Evolutionary conservation across 2,797 vertebrate species (phyloP), one percentile per base, ranked within the genome.

Genomic region (Sphenopsis melanotis): DNA sequence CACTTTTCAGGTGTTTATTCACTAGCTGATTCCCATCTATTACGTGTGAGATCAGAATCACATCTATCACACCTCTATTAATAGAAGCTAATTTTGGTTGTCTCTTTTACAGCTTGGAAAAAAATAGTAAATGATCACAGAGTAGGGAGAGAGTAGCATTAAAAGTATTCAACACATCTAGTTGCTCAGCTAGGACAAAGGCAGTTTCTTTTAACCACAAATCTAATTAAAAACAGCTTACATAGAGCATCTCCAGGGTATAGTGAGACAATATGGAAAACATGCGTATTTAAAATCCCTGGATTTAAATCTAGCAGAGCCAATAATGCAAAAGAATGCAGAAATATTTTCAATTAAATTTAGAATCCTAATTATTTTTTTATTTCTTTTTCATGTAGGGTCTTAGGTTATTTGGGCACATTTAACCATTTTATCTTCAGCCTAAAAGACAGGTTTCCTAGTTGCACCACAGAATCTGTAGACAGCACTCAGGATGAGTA

Each of bases 141-240:
- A 83, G 10, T 71, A 16, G 41, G 27, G 27, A 92, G 50, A 60
- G 23, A 66, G 6, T 78, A 46, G 12, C 27, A 44, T 75, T 69
- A 34, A 59, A 77, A 93, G 27, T 44, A 86, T 77, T 79, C 36
- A 84, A 77, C 46, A 81, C n/a, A 75, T 84, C 83, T 66, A 85
- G 44, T 29, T 80, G 26, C 53, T 95, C 56, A 71, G 12, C 42
- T 77, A 80, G 44, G 32, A 84, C 56, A 79, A 97, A 91, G 15
- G 26, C 44, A 85, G 47, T 36, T 55, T 60, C 65, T 74, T 65
- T 88, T 76, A 82, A 91, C 74, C 53, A 60, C 19, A 87, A 77
- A 92, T 60, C 65, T 74, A 94, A 93, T 94, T 94, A 95, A 95
- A 96, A 88, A 3, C 44, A 93, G 76, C 47, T 95, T 77, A 94